Percentiles rank a stretch among this genome's conserved stretches.
phyloP scores from a whole-genome alignment of 2,888 invertebrate genomes.

The Exephanes ischioxanthus region DNA sequence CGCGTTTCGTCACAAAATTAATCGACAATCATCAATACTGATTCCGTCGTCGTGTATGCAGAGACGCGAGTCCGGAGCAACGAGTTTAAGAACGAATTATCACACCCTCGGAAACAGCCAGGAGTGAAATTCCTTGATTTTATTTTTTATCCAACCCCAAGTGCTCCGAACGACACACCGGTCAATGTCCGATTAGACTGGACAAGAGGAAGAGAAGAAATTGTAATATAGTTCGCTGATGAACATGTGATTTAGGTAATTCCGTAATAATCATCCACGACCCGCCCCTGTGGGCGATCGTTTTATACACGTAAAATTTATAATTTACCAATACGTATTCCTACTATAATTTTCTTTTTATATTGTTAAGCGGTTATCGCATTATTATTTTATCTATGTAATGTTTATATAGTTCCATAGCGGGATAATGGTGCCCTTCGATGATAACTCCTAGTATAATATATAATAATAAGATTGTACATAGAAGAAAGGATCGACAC shows the following conservation, averaged over 20 bases:
- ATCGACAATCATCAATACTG: conserved; percentile 51
- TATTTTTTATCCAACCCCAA: not conserved
- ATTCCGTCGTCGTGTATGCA: conserved; percentile 2
- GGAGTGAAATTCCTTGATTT: not conserved
- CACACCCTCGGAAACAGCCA: not conserved
- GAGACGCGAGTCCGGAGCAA: not conserved
- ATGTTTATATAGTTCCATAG: conserved; percentile 27
- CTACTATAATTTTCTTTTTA: conserved; percentile 18
- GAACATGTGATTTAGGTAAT: conserved; percentile 50
- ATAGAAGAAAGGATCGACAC: conserved; percentile 5
- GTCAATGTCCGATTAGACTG: not conserved
- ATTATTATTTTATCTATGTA: conserved; percentile 6
- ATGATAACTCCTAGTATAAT: not conserved
- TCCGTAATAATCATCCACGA: conserved; percentile 35
- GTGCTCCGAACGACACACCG: not conserved
- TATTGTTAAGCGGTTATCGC: conserved; percentile 5
- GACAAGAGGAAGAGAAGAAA: conserved; percentile 12
- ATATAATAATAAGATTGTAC: not conserved
- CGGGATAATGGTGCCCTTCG: conserved; percentile 34
- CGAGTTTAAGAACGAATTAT: not conserved
- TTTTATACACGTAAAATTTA: conserved; percentile 46
- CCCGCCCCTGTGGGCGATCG: not conserved
- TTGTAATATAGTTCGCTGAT: conserved; percentile 50
- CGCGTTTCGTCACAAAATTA: conserved; percentile 62
- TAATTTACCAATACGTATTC: conserved; percentile 33